Evolutionary conservation across 2,888 invertebrate species (phyloP), one percentile per base, ranked within the genome.

Genomic region (Drosophila falleni): DNA sequence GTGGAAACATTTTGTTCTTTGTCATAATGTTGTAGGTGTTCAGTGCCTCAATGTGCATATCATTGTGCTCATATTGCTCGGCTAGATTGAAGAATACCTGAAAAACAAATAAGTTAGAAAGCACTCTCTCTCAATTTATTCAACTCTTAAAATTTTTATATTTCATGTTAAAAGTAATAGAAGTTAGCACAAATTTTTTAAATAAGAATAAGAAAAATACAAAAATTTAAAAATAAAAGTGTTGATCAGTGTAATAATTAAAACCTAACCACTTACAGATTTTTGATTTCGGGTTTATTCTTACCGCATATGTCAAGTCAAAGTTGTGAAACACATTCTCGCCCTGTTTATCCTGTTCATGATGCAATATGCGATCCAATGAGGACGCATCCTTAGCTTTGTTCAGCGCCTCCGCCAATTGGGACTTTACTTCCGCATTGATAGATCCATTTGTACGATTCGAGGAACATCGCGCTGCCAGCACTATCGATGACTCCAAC

Each of bases 301-400:
- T 93, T 94, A 98, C 99, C 70, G 97, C 97, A 93, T 98, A 99
- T 0, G 99, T 98, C 31, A 99, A 94, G 90, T 99, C 99, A 83
- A 98, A 95, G 92, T 99, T 99, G 90, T 98, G 97, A 64, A 96
- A 96, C 74, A 99, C 98, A 50, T 96, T 96, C 73, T 97, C 94
- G 55, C 97, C 96, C 29, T 96, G 95, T 91, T 99, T 98, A 92
- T 99, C 99, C 80, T 98, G 96, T 92, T 98, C 95, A 62, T 97
- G 94, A 73, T 98, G 97, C 53, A 99, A 93, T 74, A 96, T 96
- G 62, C 98, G 94, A 92, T 99, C 99, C 89, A 98, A 95, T 9
- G 97, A 95, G 0, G 98, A 98, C 0, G 99, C 98, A 92, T 99
- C 99, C 92, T 99, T 98, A 0, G 99, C 99, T 91, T 98, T 97